Evolutionary conservation across 2,113 vertebrate species (phyloP), one percentile per base, ranked within the genome.

Genomic region (Eretmochelys imbricata): DNA sequence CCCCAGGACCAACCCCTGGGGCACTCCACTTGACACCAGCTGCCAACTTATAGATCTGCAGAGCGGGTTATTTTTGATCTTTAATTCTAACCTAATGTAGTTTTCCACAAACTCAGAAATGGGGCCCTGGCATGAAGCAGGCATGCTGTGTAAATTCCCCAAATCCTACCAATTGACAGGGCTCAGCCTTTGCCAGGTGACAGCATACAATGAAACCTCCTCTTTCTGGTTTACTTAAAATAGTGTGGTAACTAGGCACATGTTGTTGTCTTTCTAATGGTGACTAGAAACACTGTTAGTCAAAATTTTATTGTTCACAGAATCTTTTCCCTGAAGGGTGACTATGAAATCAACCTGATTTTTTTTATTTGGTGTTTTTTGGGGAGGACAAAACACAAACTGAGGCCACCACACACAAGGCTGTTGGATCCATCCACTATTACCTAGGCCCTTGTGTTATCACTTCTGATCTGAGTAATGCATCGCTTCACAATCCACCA

Each of bases 111-210:
- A 5, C 16, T 7, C 80, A 59, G n/a, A 90, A 84, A 62, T 59
- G 38, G 2, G 9, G 24, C 24, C 24, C 24, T 57, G 24, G 3
- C 0, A 8, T 19, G 1, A 85, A 29, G 1, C 72, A 8, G 82
- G 9, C 4, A 0, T 38, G 16, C 9, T 81, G 16, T 4, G 0
- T 3, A 11, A 93, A 4, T 1, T 69, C 89, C 7, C 27, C 35
- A 78, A 48, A 38, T 10, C 6, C 4, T 11, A 65, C 0, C 24
- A 8, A 93, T 50, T 31, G 3, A 50, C n/a, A 25, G 46, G 46
- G 2, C 53, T 65, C 75, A 54, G 31, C 10, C 85, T 78, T 88
- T 75, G 20, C 8, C 2, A 38, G 42, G 3, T 82, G 6, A 10
- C 89, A 8, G 6, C 25, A 57, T 62, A 59, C 29, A 87, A 22